A percentile compares a stretch with the other conserved stretches of the same genome.
These are phyloP conservation scores for Spea multiplicata DNA, from an alignment of 2,113 vertebrate genomes.

Conservation along the genomic window DNA sequence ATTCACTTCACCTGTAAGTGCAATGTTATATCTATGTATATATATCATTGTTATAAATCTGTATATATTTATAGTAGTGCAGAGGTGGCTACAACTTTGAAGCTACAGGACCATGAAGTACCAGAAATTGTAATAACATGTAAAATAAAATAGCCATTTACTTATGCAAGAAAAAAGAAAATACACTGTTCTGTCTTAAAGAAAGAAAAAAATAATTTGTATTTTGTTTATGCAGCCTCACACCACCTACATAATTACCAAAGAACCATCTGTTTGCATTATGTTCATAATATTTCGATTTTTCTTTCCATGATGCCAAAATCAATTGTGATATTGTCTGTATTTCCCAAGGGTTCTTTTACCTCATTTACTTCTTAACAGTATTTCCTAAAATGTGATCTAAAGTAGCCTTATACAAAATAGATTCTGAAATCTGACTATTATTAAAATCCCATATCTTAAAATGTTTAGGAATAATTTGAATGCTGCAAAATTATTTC, in stretches of 20 bases:
- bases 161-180: too few species aligned
- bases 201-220: neutral
- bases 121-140: too few species aligned
- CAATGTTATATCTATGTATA: too few species aligned
- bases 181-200: too few species aligned
- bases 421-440: slow-evolving; percentile 11
- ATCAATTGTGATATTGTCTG: slow-evolving; percentile 36
- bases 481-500: slow-evolving; percentile 2
- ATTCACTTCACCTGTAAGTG: too few species aligned
- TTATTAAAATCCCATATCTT: slow-evolving; percentile 17
- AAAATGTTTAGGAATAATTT: slow-evolving; percentile 16
- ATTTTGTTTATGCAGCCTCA: slow-evolving; percentile 2
- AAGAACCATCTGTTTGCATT: slow-evolving; percentile 40
- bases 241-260: slow-evolving; percentile 18
- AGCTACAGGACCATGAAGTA: too few species aligned
- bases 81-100: too few species aligned
- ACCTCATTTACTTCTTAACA: slow-evolving; percentile 41
- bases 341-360: slow-evolving; percentile 43
- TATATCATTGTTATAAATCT: too few species aligned
- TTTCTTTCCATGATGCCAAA: slow-evolving; percentile 32
- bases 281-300: slow-evolving; percentile 31
- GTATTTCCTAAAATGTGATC: slow-evolving; percentile 14
- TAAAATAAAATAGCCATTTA: too few species aligned
- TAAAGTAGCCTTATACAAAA: slow-evolving; percentile 27
- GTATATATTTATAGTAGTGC: too few species aligned